Evolutionary conservation across 2,113 vertebrate genomes (phyloP).

Genomic region (Cyanoderma ruficeps): DNA sequence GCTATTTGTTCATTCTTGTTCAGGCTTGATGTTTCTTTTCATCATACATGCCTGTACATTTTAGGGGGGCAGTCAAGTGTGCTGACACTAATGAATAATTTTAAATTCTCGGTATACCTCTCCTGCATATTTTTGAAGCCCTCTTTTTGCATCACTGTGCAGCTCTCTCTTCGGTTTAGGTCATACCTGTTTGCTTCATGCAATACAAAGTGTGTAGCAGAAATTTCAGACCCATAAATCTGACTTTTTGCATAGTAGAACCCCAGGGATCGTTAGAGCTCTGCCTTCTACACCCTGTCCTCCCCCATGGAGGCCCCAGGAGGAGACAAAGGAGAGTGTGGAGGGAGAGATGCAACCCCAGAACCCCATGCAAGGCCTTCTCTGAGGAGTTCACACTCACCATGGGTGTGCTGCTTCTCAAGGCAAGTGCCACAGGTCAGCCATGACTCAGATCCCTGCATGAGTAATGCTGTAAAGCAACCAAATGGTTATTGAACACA

Average conservation of each 20-base stretch:
- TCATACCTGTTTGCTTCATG: background rate
- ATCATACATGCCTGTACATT: background rate
- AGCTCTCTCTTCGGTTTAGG: background rate
- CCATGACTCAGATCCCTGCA: rapidly evolving
- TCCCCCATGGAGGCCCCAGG: rapidly evolving
- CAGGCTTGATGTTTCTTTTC: background rate
- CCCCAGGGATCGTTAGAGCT: rapidly evolving
- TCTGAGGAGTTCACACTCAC: rapidly evolving
- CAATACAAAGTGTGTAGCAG: background rate
- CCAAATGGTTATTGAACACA: background rate
- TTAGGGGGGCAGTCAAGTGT: background rate
- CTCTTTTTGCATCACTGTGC: background rate
- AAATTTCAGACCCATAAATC: background rate
- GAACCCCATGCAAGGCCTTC: rapidly evolving
- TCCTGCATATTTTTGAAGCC: background rate
- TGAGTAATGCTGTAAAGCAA: background rate
- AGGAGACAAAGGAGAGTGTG: background rate
- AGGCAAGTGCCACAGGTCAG: background rate
- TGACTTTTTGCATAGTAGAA: background rate
- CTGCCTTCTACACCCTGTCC: too few species aligned
- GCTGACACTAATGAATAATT: background rate
- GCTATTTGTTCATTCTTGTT: background rate
- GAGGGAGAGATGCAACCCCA: background rate
- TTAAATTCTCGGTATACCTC: background rate
- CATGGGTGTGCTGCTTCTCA: rapidly evolving